phyloP scores from a whole-genome alignment of 2,113 vertebrate species.

The Gasterosteus aculeatus region DNA sequence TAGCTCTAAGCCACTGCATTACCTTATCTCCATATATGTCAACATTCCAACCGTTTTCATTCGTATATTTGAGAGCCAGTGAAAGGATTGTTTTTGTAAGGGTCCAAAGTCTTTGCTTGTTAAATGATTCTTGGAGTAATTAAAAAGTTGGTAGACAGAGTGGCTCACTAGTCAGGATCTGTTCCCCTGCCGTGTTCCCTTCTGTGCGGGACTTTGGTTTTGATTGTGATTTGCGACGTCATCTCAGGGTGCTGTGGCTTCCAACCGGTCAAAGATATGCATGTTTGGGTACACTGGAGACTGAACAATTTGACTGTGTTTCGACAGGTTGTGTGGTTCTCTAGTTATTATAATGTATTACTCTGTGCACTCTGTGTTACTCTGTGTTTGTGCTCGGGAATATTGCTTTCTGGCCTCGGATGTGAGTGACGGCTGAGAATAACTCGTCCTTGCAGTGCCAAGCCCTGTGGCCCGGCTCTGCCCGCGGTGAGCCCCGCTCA shows the following conservation, averaged over 20 bases:
- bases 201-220: conserved; percentile 32
- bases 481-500: conserved; percentile 40
- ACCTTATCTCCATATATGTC: conserved; percentile 61
- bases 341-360: neutral
- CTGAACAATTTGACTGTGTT: neutral
- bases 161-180: conserved; percentile 25
- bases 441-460: conserved; percentile 23
- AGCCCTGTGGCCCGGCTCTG: conserved; percentile 29
- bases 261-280: conserved; percentile 5
- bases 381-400: neutral
- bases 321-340: neutral
- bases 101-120: conserved; percentile 61
- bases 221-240: conserved; percentile 27
- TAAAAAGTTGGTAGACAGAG: conserved; percentile 35
- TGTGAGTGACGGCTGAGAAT: conserved; percentile 40
- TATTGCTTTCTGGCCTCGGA: conserved; percentile 10
- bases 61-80: conserved; percentile 60
- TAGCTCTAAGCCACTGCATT: conserved; percentile 59
- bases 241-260: conserved; percentile 10
- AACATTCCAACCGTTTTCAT: conserved; percentile 67
- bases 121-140: conserved; percentile 57
- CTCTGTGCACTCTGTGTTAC: neutral
- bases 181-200: conserved; percentile 16
- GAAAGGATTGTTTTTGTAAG: conserved; percentile 47
- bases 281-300: neutral